Evolutionary conservation across 35 echinoderm and acorn worm species (phyloP).

Genomic region (Anneissia japonica): DNA sequence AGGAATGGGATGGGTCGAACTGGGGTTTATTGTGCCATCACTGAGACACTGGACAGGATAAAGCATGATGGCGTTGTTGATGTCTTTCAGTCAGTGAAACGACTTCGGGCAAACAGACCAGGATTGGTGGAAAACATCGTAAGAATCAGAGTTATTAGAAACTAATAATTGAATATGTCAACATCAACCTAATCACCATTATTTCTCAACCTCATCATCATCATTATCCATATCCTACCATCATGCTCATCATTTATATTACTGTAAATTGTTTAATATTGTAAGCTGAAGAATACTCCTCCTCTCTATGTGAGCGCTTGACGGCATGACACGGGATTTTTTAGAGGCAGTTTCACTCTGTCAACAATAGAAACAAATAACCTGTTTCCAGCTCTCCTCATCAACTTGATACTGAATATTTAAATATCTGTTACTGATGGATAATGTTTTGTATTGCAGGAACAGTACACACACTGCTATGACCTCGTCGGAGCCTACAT

Average conservation of each 20-base stretch:
- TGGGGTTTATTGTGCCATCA: constrained; percentile 54
- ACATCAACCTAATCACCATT: not conserved
- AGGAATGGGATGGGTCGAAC: constrained; percentile 77
- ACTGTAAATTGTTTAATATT: not conserved
- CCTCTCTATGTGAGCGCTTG: not conserved
- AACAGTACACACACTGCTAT: constrained; percentile 45
- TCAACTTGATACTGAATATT: not conserved
- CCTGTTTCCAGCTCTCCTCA: not conserved
- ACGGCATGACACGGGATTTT: not conserved
- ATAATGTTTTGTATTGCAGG: constrained; percentile 18
- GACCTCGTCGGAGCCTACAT: not conserved
- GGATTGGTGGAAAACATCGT: constrained; percentile 52
- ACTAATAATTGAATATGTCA: not conserved
- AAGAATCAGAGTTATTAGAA: not conserved
- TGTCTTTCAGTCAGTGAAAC: constrained; percentile 64
- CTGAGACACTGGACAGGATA: constrained; percentile 32
- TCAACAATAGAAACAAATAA: not conserved
- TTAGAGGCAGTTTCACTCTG: not conserved
- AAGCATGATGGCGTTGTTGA: constrained; percentile 37
- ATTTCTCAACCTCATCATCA: not conserved
- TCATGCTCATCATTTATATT: not conserved
- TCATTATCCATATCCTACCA: not conserved
- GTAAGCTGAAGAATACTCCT: not conserved
- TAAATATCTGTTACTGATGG: constrained; percentile 1
- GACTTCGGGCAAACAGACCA: constrained; percentile 49